These are phyloP conservation scores for Myotis findleyi DNA, from an alignment of 2,797 vertebrate species.

Conservation along the genomic window DNA sequence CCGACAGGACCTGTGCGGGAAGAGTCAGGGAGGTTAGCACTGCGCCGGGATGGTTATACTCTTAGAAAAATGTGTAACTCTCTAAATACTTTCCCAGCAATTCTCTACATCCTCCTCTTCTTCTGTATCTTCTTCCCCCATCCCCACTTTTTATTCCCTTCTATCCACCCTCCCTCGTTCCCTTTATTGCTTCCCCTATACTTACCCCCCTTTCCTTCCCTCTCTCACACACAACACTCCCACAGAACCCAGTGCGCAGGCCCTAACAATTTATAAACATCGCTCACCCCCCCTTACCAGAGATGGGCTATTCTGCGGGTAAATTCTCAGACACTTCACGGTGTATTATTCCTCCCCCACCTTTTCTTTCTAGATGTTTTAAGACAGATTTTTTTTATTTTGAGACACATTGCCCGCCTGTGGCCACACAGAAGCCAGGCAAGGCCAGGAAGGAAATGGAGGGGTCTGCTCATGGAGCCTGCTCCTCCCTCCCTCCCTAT, in stretches of 20 bases:
- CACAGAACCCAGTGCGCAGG: neutral
- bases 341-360: neutral
- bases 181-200: neutral
- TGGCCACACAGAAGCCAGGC: neutral
- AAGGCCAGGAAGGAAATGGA: neutral
- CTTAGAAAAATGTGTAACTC: rapidly evolving
- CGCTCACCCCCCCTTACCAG: neutral
- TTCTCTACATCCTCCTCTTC: too few species aligned
- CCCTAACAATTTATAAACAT: neutral
- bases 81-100: neutral
- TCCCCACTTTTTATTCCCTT: neutral
- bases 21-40: conserved; percentile 26
- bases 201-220: neutral
- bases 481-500: neutral
- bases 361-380: neutral
- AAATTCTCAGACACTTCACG: neutral
- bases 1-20: neutral
- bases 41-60: too few species aligned
- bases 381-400: neutral
- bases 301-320: neutral
- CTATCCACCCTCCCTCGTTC: neutral
- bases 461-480: neutral
- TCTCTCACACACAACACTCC: neutral
- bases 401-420: neutral
- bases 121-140: neutral